A percentile compares a stretch with the other conserved stretches of the same genome.
Evolutionary conservation across 2,888 invertebrate genomes (phyloP).

Genomic region (Noctua janthina): DNA sequence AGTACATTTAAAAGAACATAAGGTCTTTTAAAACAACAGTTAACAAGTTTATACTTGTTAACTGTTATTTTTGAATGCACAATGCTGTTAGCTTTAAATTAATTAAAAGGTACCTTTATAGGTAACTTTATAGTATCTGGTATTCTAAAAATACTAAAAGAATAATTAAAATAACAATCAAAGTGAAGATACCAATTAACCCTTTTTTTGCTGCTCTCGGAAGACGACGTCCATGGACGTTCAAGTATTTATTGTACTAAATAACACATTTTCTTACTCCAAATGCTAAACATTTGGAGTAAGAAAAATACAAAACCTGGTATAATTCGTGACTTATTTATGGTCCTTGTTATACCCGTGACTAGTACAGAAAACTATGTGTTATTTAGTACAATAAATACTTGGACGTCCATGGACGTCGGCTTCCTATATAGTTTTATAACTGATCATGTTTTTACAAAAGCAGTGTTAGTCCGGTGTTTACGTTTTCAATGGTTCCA

Average conservation of each 20-base stretch:
- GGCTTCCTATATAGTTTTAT: too few species aligned
- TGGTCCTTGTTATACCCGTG: too few species aligned
- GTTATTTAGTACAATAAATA: too few species aligned
- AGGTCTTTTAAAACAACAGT: too few species aligned
- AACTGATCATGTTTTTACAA: not conserved
- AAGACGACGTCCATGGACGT: not conserved
- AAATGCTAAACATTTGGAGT: too few species aligned
- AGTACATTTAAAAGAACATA: not conserved
- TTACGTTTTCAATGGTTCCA: not conserved
- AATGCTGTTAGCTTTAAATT: not conserved
- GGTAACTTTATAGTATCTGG: not conserved
- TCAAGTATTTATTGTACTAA: not conserved
- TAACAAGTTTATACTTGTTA: not conserved
- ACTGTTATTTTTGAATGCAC: not conserved
- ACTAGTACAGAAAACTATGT: too few species aligned
- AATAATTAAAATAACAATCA: not conserved
- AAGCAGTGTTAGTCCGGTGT: not conserved
- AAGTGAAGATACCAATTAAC: not conserved
- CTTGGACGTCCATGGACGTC: too few species aligned
- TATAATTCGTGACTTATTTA: too few species aligned
- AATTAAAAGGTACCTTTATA: not conserved
- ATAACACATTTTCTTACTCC: not conserved
- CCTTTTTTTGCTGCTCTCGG: not conserved
- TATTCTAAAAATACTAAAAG: not conserved
- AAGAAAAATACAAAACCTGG: too few species aligned